Base-by-base conservation (phyloP, 1,140 invertebrate genomes). In the Anthonomus grandis region DNA sequence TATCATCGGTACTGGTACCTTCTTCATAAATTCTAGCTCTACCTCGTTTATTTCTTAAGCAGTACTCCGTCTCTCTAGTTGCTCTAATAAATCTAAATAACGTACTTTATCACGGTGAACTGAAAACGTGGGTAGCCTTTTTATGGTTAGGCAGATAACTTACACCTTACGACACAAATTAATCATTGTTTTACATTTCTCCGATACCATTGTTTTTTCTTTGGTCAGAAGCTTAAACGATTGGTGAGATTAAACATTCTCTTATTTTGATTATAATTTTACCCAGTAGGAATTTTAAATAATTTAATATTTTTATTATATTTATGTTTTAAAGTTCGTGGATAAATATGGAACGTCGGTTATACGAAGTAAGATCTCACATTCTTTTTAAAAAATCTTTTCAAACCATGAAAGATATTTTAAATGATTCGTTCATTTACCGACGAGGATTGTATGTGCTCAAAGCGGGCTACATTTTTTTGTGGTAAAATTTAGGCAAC, bases 151-250 rank as follows among this genome's bases (percentile, higher is more conserved):
- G n/a, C 31, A 56, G 54, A 56, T 56, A 56, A 48, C 54, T 48
- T 49, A 56, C 54, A 49, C 54, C 54, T 56, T 47, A 36, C 45
- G 18, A 56, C 44, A 25, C 9, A 56, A 48, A 56, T 56, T 48
- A 56, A 56, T 56, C 54, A 48, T 56, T 48, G 52, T 55, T 56
- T 56, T 42, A 56, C 34, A 27, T 38, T 56, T 39, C 22, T 27
- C 17, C 24, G 54, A 56, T 56, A 56, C 18, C 46, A 56, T 56
- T 56, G 54, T 56, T 56, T 41, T 55, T 10, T 46, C 4, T 31
- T 25, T 55, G 31, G 44, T 47, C 47, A 46, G 47, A 47, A 55
- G 42, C 27, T 15, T 38, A 24, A 56, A 10, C 45, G 17, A 39
- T 19, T n/a, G 36, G 10, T 34, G 13, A 34, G 10, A 34, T 10